A percentile compares a stretch with the other conserved stretches of the same genome.
Conservation (phyloP, 2,113 vertebrate species). For the zebrafish (Danio rerio) region GRCz12tu NC_133200.1:14608001-14608500, state of each 20-base stretch:
- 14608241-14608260: background rate
- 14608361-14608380: background rate
- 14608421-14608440: background rate
- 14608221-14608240: conserved; percentile 55
- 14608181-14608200: background rate
- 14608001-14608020: background rate
- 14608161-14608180: too few relatives aligned
- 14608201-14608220: conserved; percentile 8
- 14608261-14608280: background rate
- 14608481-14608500: too few relatives aligned
- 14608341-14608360: background rate
- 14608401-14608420: too few relatives aligned
- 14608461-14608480: too few relatives aligned
- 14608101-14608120: too few relatives aligned
- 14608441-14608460: background rate
- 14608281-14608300: background rate
- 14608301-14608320: background rate
- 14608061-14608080: background rate
- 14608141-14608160: too few relatives aligned
- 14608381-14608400: background rate
- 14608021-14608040: background rate
- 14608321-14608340: background rate
- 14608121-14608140: too few relatives aligned
- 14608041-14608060: background rate
- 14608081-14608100: background rate